These are phyloP conservation scores for Trichogramma pretiosum DNA, from an alignment of 1,140 invertebrate species.

Conservation along the genomic window DNA sequence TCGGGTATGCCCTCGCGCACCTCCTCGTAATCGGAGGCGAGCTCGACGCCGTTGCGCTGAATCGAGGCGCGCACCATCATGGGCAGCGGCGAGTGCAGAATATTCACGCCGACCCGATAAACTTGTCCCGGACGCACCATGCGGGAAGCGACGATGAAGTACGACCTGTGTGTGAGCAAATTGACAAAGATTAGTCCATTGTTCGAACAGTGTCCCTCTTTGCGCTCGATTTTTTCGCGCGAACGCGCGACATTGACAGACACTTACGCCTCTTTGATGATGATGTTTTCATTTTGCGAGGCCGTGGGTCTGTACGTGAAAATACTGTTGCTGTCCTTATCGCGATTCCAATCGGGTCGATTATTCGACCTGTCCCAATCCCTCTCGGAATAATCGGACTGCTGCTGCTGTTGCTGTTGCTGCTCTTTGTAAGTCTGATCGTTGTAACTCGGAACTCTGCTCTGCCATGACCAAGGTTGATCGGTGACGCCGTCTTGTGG, in stretches of 20 bases:
- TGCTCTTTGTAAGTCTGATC: not conserved
- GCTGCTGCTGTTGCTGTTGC: not conserved
- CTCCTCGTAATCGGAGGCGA: slow-evolving; percentile 64
- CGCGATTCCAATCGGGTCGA: not conserved
- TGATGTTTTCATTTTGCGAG: slow-evolving; percentile 6
- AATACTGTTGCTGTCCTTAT: not conserved
- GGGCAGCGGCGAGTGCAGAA: slow-evolving; percentile 62
- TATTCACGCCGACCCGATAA: slow-evolving; percentile 72
- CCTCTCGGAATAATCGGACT: not conserved
- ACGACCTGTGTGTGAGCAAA: slow-evolving; percentile 52
- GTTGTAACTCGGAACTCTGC: too few relatives aligned
- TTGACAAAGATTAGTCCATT: slow-evolving; percentile 7
- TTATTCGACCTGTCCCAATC: slow-evolving; percentile 10
- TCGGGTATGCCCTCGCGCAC: slow-evolving; percentile 74
- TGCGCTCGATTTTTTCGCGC: not conserved
- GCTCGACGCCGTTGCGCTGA: slow-evolving; percentile 77
- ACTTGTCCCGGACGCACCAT: slow-evolving; percentile 80
- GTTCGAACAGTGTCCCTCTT: slow-evolving; percentile 4
- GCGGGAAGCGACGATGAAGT: slow-evolving; percentile 77
- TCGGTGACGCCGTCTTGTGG: too few relatives aligned
- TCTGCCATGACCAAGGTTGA: too few relatives aligned
- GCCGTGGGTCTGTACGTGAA: slow-evolving; percentile 6
- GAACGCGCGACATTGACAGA: not conserved
- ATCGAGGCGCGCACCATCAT: slow-evolving; percentile 76
- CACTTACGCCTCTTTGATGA: slow-evolving; percentile 15